Base-by-base conservation (phyloP, 2,888 invertebrate species). In the Sycophila texana region DNA sequence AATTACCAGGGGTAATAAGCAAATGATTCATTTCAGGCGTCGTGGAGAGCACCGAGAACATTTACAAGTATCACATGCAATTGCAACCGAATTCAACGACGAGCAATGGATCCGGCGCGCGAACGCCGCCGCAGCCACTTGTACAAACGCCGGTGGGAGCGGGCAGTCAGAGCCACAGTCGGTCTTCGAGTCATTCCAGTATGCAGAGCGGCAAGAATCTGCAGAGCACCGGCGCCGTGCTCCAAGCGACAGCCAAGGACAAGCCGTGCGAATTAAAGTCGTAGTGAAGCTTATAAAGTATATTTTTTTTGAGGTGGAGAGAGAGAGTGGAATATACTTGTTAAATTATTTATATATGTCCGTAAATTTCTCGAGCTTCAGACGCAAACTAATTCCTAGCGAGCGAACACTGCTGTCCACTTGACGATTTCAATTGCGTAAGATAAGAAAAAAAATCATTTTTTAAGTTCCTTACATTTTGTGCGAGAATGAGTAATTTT, bases 1-100 rank as follows among this genome's bases (percentile, higher is more conserved):
- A 39, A 39, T 39, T 10, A 39, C 10, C 10, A 10, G 39, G 10
- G 39, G 39, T 39, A 39, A 39, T 10, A 39, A 39, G 39, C 39
- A 10, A 26, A 39, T 39, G 1, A 39, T 39, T 13, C 51, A 0
- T 80, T 80, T 92, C 92, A 92, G 96, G 96, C 65, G 95, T 96
- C 67, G 95, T 96, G 14, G 95, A 95, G 86, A 95, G 95, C 83
- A 97, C 96, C 0, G 94, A 95, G 86, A 95, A 95, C 86, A 94
- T 95, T 85, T 94, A 96, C 92, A 93, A 95, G 91, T 93, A 96
- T 91, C 96, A 96, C 87, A 96, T 96, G 96, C 96, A 96, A 91
- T 90, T 95, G 81, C 92, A 93, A 77, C 92, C 93, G 71, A 93
- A 93, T 81, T 90, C 91, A 49, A 91, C 91, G 74, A 91, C 92